Evolutionary conservation across 2,113 vertebrate species (phyloP), one percentile per base, ranked within the genome.

Genomic region (Hemichromis elongatus): DNA sequence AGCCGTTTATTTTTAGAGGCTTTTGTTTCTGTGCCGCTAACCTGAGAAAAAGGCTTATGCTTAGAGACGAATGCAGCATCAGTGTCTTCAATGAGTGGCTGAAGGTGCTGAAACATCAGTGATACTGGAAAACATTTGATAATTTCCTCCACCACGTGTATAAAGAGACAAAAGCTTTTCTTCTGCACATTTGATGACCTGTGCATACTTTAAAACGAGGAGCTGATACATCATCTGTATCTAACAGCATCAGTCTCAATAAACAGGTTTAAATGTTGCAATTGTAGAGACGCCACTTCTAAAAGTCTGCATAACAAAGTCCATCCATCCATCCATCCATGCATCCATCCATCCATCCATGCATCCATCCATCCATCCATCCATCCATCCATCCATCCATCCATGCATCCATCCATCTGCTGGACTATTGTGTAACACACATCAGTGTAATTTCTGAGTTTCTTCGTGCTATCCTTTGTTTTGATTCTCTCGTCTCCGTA

Each of bases 1-100:
- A 8, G n/a, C n/a, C 61, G 61, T 88, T 92, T 92, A 84, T 91
- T 93, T 85, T 92, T 70, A n/a, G 82, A 92, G 55, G 53, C 77
- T 80, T 79, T 53, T 47, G 57, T 78, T 78, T 85, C 61, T 7
- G 26, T 66, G 77, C 55, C 5, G 11, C 73, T 33, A 37, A 78
- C 24, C 42, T 30, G 50, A 57, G 66, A 52, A 30, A 16, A 50
- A 12, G 6, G 6, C 24, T 45, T 11, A 5, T 73, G 68, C 26
- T 73, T 30, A 50, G 42, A 68, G 21, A 47, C 26, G 7, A 28
- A 26, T 11, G 14, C 24, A 19, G 68, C 50, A 52, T 52, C 50
- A n/a, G 18, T 9, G 18, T 52, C 50, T n/a, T 52, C 50, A n/a
- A 7, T 24, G 37, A 21, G n/a, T 6, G 11, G 35, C 35, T n/a